Conservation (phyloP, 2,113 vertebrate genomes). For the Anser cygnoides region DNA sequence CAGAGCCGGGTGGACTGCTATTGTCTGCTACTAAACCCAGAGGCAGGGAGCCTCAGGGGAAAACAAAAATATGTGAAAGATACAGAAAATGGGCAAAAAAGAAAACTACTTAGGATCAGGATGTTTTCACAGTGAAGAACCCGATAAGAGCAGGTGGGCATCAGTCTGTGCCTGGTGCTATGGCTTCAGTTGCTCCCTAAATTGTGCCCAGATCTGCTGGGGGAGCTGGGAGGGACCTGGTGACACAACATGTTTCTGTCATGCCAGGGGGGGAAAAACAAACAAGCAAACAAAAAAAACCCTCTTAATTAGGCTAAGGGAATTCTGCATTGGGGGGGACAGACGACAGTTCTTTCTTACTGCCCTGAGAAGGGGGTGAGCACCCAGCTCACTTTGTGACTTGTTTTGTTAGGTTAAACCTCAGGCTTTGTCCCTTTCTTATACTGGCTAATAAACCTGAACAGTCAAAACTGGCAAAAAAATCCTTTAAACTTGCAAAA, state of each 20-base stretch:
- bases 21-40: not conserved
- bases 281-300: not conserved
- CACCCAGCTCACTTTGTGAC: rapidly evolving
- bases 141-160: not conserved
- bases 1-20: not conserved
- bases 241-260: rapidly evolving
- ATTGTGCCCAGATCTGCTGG: too few relatives aligned
- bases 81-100: not conserved
- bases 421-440: not conserved
- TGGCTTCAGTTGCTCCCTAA: rapidly evolving
- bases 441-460: not conserved
- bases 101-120: not conserved
- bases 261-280: rapidly evolving
- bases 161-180: not conserved
- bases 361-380: not conserved
- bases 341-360: not conserved
- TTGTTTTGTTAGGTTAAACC: not conserved
- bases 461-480: not conserved
- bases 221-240: not conserved
- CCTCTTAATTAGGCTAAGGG: not conserved
- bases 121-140: not conserved
- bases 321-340: not conserved
- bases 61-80: not conserved
- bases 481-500: not conserved
- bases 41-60: not conserved